These are phyloP conservation scores for Cynaeus angustus DNA, from an alignment of 2,888 invertebrate genomes.

Conservation along the genomic window DNA sequence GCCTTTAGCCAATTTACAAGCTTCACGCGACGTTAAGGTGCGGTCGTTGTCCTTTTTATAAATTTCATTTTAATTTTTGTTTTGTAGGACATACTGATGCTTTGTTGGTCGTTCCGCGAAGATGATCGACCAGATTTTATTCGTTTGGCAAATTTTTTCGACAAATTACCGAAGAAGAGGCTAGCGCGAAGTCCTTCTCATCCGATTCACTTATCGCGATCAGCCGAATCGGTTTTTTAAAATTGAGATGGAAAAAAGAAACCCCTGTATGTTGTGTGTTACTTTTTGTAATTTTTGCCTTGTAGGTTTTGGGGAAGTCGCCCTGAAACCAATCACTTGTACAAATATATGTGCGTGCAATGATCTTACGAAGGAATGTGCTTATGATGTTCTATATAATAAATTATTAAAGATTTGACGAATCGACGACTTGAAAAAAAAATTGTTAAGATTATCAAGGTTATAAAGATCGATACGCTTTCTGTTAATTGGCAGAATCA, in stretches of 20 bases:
- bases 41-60: constrained; percentile 48
- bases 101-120: constrained; percentile 94
- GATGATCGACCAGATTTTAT: constrained; percentile 94
- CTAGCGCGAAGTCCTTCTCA: constrained; percentile 98
- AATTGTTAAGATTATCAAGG: constrained; percentile 17
- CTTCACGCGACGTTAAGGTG: constrained; percentile 97
- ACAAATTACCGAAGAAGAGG: constrained; percentile 95
- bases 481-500: constrained; percentile 17
- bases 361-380: constrained; percentile 35
- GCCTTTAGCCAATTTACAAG: constrained; percentile 93
- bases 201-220: constrained; percentile 96
- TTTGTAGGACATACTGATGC: constrained; percentile 92
- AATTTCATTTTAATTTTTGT: not conserved
- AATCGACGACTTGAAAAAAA: constrained; percentile 15
- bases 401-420: constrained; percentile 27
- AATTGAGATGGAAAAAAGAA: constrained; percentile 37
- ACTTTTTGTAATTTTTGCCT: constrained; percentile 47
- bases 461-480: constrained; percentile 23
- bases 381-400: constrained; percentile 43
- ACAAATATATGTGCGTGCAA: constrained; percentile 44
- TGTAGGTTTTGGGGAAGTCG: constrained; percentile 24
- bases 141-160: constrained; percentile 86
- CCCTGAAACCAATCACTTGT: constrained; percentile 38
- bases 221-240: constrained; percentile 96
- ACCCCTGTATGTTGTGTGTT: constrained; percentile 49